Percentiles rank a stretch among this genome's conserved stretches.
These are phyloP conservation scores for Leucoptera coffeella DNA, from an alignment of 2,888 invertebrate species.

Conservation along the genomic window DNA sequence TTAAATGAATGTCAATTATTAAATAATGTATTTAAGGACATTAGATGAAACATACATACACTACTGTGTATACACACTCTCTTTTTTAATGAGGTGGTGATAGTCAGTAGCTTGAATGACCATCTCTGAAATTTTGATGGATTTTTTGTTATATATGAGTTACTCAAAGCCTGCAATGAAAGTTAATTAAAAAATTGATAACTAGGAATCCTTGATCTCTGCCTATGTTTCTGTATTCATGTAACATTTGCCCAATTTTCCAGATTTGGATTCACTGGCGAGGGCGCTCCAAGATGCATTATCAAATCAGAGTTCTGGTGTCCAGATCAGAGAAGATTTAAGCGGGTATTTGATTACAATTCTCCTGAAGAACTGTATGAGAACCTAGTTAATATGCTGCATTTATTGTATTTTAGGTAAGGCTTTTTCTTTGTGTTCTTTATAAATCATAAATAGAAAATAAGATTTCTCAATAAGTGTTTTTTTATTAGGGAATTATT, in stretches of 20 bases:
- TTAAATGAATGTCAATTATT: too few species aligned
- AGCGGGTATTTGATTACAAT: constrained; percentile 60
- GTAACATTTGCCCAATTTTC: neutral
- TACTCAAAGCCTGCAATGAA: too few species aligned
- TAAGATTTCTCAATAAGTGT: too few species aligned
- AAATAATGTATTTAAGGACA: too few species aligned
- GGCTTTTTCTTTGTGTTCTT: constrained; percentile 8
- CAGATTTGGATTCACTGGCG: constrained; percentile 90
- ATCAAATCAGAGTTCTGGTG: constrained; percentile 72
- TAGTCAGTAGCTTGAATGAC: too few species aligned
- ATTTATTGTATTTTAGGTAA: constrained; percentile 83
- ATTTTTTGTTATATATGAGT: too few species aligned
- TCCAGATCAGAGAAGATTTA: constrained; percentile 51
- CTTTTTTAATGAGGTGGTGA: too few species aligned
- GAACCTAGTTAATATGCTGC: constrained; percentile 81
- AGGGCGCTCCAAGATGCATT: constrained; percentile 82
- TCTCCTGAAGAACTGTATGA: constrained; percentile 70
- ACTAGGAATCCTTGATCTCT: too few species aligned
- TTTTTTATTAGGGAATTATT: too few species aligned
- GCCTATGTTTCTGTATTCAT: neutral
- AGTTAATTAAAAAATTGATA: neutral
- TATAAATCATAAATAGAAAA: neutral
- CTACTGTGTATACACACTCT: too few species aligned
- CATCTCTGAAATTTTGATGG: too few species aligned
- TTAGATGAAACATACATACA: too few species aligned